These are phyloP conservation scores for Sebastes reedi DNA, from an alignment of 2,797 vertebrate species.

Conservation along the genomic window DNA sequence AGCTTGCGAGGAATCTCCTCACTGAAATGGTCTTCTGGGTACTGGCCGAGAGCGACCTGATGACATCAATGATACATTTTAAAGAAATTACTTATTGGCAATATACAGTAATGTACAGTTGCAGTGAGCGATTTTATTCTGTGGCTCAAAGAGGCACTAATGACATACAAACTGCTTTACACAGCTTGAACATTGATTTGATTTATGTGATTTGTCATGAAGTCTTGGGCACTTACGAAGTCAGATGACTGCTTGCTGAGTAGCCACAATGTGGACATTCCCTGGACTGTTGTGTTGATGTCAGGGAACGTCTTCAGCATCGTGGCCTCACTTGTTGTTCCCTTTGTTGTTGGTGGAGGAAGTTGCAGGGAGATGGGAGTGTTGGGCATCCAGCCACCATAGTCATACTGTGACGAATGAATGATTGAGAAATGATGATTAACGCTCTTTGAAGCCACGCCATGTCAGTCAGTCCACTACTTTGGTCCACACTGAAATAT, in stretches of 20 bases:
- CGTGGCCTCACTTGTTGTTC: slow-evolving; percentile 20
- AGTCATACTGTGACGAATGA: slow-evolving; percentile 57
- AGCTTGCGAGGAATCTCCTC: slow-evolving; percentile 37
- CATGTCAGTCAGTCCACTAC: background rate
- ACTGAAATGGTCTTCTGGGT: slow-evolving; percentile 48
- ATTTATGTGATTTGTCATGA: background rate
- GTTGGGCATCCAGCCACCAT: slow-evolving; percentile 70
- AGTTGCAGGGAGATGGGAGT: slow-evolving; percentile 46
- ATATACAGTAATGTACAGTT: background rate
- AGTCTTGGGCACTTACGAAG: slow-evolving; percentile 49
- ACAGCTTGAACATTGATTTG: background rate
- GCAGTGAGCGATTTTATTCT: background rate
- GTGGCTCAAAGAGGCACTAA: background rate
- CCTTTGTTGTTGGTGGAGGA: slow-evolving; percentile 63
- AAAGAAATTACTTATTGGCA: background rate
- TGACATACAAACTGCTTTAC: background rate
- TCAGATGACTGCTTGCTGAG: slow-evolving; percentile 63
- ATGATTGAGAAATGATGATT: background rate
- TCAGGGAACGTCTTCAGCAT: slow-evolving; percentile 58
- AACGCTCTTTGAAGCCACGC: background rate
- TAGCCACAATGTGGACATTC: slow-evolving; percentile 48
- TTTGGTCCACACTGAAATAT: background rate
- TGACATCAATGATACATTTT: background rate
- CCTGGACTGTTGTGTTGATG: slow-evolving; percentile 34
- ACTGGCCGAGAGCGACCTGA: slow-evolving; percentile 48